These are phyloP conservation scores for Euphydryas editha DNA, from an alignment of 2,888 invertebrate species.

Conservation along the genomic window DNA sequence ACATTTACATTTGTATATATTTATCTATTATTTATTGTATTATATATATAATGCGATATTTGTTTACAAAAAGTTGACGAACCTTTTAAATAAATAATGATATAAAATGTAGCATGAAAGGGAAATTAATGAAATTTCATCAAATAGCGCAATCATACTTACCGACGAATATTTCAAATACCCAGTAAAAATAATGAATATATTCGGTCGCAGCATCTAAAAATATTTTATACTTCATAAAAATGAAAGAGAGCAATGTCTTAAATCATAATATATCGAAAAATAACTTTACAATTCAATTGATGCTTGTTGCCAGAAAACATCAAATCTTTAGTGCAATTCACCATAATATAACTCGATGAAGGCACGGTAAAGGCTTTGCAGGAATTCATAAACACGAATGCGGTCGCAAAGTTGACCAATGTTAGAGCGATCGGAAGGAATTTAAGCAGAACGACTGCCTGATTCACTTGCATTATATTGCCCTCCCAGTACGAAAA, in stretches of 20 bases:
- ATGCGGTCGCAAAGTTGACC: conserved; percentile 67
- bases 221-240: conserved; percentile 32
- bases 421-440: conserved; percentile 67
- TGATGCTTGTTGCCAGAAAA: conserved; percentile 48
- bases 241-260: not conserved
- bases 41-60: too few species aligned
- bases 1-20: too few species aligned
- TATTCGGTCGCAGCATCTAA: conserved; percentile 68
- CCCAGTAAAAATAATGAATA: conserved; percentile 66
- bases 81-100: too few species aligned
- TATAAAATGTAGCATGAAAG: too few species aligned
- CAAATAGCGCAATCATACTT: conserved; percentile 40
- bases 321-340: conserved; percentile 59
- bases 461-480: conserved; percentile 69
- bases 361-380: conserved; percentile 46
- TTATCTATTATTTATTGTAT: too few species aligned
- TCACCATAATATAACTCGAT: conserved; percentile 53
- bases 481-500: conserved; percentile 71
- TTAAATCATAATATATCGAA: not conserved
- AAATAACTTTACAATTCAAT: conserved; percentile 53
- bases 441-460: conserved; percentile 67
- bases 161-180: conserved; percentile 73
- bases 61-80: too few species aligned
- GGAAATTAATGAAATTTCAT: too few species aligned
- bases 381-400: conserved; percentile 65